phyloP scores from a whole-genome alignment of 2,888 invertebrate genomes.

The Alviniconcha strummeri region DNA sequence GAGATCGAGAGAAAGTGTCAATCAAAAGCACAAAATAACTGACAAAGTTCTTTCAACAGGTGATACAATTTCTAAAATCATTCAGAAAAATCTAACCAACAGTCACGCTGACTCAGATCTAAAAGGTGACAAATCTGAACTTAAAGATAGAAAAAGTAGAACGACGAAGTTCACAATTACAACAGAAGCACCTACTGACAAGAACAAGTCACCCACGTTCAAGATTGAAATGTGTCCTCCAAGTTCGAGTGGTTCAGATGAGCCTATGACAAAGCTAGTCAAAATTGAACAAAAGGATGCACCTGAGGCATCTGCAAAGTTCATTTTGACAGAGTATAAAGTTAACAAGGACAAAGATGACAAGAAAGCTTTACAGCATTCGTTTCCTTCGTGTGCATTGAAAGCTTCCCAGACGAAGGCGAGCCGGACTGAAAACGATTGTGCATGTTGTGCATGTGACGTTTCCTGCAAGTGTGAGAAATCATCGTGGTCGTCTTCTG shows the following conservation, averaged over 20 bases:
- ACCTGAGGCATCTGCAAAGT: not conserved
- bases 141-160: not conserved
- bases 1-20: too few species aligned
- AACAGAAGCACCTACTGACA: not conserved
- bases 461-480: too few species aligned
- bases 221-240: constrained; percentile 13
- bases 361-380: not conserved
- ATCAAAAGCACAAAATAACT: too few species aligned
- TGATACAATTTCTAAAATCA: too few species aligned
- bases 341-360: not conserved
- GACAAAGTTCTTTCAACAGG: too few species aligned
- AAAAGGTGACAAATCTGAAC: not conserved
- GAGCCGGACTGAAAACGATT: not conserved
- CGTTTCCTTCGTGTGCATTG: constrained; percentile 7
- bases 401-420: not conserved
- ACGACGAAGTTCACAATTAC: not conserved
- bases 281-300: not conserved
- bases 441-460: not conserved
- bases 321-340: not conserved
- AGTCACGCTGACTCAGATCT: not conserved
- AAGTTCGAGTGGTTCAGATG: not conserved
- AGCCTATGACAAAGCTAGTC: not conserved
- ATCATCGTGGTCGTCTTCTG: not conserved
- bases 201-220: not conserved
- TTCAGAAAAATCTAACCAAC: too few species aligned